Base-by-base conservation (phyloP, 2,888 invertebrate species). In the Erannis defoliaria region DNA sequence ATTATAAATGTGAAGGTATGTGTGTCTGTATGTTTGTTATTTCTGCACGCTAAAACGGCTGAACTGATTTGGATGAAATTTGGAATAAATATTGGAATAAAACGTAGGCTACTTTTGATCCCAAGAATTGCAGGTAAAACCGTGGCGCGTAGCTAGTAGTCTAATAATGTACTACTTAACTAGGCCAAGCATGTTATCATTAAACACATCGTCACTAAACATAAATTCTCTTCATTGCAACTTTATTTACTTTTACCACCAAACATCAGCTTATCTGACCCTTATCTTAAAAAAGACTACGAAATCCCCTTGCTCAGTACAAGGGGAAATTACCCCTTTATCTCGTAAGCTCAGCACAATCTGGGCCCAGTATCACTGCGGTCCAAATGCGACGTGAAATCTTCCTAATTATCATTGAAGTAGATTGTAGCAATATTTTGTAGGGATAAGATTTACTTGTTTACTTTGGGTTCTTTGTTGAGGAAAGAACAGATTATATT, bases 311-410 rank as follows among this genome's bases (percentile, higher is more conserved):
- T 40, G 49, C 37, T 58, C 56, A 49, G 54, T 49, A 58, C 53
- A 31, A 50, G 46, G 9, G 71, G 69, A 72, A 70, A 74, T 71
- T 68, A 68, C 70, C 72, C 63, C 62, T 64, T 72, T 74, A 74
- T 74, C 74, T 70, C 10, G 37, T 65, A 65, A 68, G 67, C 64
- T 61, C 19, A 35, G 55, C 50, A 40, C 66, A 62, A 70, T 68
- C 68, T 56, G 61, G 12, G 53, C 56, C 45, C 63, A 56, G 66
- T 19, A 51, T 40, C 51, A 19, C 50, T 35, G n/a, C 64, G 46
- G 55, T 38, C 63, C 60, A 55, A 62, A 70, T 60, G 59, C 55
- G 57, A 31, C 23, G 42, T 45, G 53, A 55, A 48, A 49, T 63
- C 59, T 33, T 35, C 40, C 60, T 70, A 63, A 70, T 69, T 69